Conservation (phyloP, 2,113 vertebrate species). For the Ictalurus furcatus region DNA sequence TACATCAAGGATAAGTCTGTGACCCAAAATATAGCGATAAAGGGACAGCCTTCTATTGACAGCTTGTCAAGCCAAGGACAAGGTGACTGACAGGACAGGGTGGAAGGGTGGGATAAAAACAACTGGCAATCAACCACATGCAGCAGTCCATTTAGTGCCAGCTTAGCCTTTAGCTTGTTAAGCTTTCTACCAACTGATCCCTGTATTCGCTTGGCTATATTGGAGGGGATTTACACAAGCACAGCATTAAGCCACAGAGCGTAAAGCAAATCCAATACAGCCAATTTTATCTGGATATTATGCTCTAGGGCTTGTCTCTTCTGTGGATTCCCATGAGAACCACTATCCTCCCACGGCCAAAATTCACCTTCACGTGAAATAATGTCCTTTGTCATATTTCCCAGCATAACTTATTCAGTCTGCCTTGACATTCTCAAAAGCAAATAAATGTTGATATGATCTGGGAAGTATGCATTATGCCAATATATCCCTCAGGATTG, state of each 20-base stretch:
- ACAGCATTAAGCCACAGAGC: slow-evolving; percentile 26
- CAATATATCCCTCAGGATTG: not conserved
- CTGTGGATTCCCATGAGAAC: slow-evolving; percentile 20
- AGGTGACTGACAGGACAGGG: slow-evolving; percentile 9
- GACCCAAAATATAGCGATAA: not conserved
- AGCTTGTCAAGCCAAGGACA: not conserved
- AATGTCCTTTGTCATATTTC: slow-evolving; percentile 14
- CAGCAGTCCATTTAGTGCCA: slow-evolving; percentile 9
- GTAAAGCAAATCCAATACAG: slow-evolving; percentile 38
- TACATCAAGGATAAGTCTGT: not conserved
- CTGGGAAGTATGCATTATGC: not conserved
- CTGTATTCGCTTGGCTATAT: slow-evolving; percentile 3
- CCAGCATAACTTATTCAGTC: not conserved
- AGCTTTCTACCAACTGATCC: slow-evolving; percentile 34
- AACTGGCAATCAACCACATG: slow-evolving; percentile 16
- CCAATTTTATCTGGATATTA: slow-evolving; percentile 37
- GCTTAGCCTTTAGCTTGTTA: slow-evolving; percentile 27
- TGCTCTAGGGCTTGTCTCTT: slow-evolving; percentile 12
- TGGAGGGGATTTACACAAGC: slow-evolving; percentile 35
- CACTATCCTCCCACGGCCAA: not conserved
- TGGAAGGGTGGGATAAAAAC: not conserved
- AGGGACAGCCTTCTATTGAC: not conserved
- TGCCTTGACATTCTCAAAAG: not conserved
- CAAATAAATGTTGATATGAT: slow-evolving; percentile 1
- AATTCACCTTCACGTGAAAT: slow-evolving; percentile 21